A percentile compares a stretch with the other conserved stretches of the same genome.
Conservation (phyloP, 2,113 vertebrate genomes). For the Bos indicus region DNA sequence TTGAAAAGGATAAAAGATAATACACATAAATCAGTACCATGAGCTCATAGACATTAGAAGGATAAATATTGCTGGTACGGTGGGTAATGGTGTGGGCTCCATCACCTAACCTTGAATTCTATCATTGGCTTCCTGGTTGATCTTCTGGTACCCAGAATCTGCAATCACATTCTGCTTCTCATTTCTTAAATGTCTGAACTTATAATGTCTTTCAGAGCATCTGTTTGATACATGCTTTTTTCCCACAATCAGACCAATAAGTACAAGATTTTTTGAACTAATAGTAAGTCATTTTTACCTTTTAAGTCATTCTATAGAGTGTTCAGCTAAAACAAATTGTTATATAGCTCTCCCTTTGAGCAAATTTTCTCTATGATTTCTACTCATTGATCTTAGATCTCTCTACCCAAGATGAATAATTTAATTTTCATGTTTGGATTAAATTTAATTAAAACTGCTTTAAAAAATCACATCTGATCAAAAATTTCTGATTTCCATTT, state of each 20-base stretch:
- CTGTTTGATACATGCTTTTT: not conserved
- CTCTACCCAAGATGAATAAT: not conserved
- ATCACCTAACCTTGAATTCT: not conserved
- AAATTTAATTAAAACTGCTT: not conserved
- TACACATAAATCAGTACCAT: not conserved
- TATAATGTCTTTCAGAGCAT: not conserved
- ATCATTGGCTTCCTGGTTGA: not conserved
- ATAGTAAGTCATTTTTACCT: not conserved
- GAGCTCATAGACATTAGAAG: not conserved
- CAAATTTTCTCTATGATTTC: not conserved
- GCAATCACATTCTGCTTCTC: not conserved
- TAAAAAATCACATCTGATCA: not conserved
- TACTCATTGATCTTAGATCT: not conserved
- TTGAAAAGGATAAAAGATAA: not conserved
- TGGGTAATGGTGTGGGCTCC: not conserved
- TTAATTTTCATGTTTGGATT: not conserved
- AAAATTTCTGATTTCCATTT: not conserved
- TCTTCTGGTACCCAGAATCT: not conserved
- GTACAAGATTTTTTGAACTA: not conserved
- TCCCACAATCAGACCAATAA: not conserved
- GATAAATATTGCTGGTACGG: not conserved
- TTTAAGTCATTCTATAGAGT: not conserved
- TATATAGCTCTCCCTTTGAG: not conserved
- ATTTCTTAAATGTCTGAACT: not conserved
- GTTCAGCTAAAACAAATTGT: not conserved